These are phyloP conservation scores for Cyclopterus lumpus DNA, from an alignment of 2,797 vertebrate species.

Conservation along the genomic window DNA sequence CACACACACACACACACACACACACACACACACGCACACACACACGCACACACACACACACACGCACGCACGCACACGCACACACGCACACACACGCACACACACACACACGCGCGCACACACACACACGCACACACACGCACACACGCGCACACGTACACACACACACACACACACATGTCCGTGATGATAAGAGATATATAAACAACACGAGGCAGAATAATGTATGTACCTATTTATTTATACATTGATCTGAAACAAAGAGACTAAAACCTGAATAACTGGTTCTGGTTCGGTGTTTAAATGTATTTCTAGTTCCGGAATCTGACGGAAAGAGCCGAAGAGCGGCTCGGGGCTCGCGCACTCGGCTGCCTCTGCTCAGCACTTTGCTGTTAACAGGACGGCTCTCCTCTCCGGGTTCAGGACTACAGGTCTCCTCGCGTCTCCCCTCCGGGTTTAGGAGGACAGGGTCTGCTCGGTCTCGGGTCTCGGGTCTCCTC, in stretches of 20 bases:
- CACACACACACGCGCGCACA: too few species aligned
- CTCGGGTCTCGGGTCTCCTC: too few species aligned
- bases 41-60: too few species aligned
- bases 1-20: background rate
- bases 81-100: too few species aligned
- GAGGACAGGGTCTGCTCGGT: too few species aligned
- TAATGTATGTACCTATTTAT: background rate
- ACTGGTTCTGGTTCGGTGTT: background rate
- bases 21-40: too few species aligned
- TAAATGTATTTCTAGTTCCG: constrained; percentile 4
- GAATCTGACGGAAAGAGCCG: constrained; percentile 63
- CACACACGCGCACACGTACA: background rate
- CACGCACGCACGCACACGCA: too few species aligned
- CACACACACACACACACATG: background rate
- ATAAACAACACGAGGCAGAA: background rate
- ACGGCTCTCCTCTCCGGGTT: too few species aligned
- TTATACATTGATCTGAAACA: too few species aligned
- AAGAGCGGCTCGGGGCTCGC: constrained; percentile 16
- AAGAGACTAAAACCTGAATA: background rate
- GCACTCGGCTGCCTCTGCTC: background rate
- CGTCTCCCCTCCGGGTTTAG: too few species aligned
- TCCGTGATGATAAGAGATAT: background rate
- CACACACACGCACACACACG: too few species aligned
- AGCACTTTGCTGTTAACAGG: background rate
- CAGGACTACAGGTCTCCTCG: too few species aligned